Conservation (phyloP, 2,888 invertebrate genomes). For the Orthonevra nobilis region DNA sequence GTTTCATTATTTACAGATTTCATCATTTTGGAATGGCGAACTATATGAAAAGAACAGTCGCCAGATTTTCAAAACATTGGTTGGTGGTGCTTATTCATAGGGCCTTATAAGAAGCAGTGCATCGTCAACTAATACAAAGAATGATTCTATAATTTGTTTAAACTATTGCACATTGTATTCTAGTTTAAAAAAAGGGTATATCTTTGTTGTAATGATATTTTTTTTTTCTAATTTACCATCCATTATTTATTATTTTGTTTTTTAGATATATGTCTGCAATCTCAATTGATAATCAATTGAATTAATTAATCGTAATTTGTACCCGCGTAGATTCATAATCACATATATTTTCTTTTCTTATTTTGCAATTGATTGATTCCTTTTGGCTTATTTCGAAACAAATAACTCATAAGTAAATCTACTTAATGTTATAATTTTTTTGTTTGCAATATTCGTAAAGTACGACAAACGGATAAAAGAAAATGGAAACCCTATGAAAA, state of each 20-base stretch:
- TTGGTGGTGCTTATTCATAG: constrained; percentile 10
- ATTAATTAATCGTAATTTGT: too few relatives aligned
- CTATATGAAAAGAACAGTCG: constrained; percentile 5
- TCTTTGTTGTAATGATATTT: constrained; percentile 24
- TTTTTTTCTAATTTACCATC: constrained; percentile 7
- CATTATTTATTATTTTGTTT: constrained; percentile 22
- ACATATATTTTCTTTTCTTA: constrained; percentile 2
- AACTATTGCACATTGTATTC: constrained; percentile 48
- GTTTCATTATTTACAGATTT: constrained; percentile 32
- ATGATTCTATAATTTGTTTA: constrained; percentile 33
- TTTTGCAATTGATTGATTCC: neutral
- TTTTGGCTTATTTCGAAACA: constrained; percentile 2
- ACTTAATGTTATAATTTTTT: constrained; percentile 9
- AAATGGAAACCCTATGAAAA: constrained; percentile 31
- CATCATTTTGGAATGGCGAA: constrained; percentile 43
- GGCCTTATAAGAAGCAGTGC: neutral
- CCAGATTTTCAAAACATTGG: constrained; percentile 18
- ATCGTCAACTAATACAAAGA: constrained; percentile 9
- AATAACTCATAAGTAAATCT: constrained; percentile 5
- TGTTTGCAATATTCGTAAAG: constrained; percentile 50
- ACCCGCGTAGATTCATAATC: too few relatives aligned
- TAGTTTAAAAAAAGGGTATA: constrained; percentile 44
- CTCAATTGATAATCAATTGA: too few relatives aligned
- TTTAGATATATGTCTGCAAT: too few relatives aligned
- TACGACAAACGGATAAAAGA: constrained; percentile 20